phyloP scores from a whole-genome alignment of 2,888 invertebrate genomes.

The Tetranychus piercei region DNA sequence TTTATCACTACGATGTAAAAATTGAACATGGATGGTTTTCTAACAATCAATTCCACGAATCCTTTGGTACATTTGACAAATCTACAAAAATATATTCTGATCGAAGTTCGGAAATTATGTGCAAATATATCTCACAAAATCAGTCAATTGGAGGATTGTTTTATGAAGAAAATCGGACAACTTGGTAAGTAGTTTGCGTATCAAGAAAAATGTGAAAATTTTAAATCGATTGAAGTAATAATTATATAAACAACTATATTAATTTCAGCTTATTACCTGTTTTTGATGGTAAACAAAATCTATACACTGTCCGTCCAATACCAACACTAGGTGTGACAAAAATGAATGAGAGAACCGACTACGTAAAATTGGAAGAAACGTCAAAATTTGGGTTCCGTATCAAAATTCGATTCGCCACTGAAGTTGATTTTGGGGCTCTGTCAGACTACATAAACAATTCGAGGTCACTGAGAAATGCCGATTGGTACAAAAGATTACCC shows the following conservation, averaged over 20 bases:
- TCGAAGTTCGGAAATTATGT: too few relatives aligned
- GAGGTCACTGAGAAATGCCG: not conserved
- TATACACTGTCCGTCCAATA: not conserved
- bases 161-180: too few relatives aligned
- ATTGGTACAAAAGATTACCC: not conserved
- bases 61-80: too few relatives aligned
- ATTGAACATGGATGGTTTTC: not conserved
- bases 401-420: not conserved
- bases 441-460: not conserved
- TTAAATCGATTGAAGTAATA: too few relatives aligned
- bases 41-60: not conserved
- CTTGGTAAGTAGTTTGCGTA: too few relatives aligned
- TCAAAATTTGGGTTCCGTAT: not conserved
- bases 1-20: slow-evolving; percentile 7
- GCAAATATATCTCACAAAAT: too few relatives aligned
- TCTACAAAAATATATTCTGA: too few relatives aligned
- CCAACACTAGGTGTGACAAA: not conserved
- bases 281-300: not conserved
- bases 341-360: not conserved
- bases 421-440: not conserved
- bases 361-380: not conserved
- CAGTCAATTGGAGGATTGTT: too few relatives aligned
- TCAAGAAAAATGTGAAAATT: too few relatives aligned
- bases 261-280: not conserved
- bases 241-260: too few relatives aligned